Percentiles rank a stretch among this genome's conserved stretches.
Conservation (phyloP, 2,888 invertebrate genomes). For the Brachyopa scutellaris region DNA sequence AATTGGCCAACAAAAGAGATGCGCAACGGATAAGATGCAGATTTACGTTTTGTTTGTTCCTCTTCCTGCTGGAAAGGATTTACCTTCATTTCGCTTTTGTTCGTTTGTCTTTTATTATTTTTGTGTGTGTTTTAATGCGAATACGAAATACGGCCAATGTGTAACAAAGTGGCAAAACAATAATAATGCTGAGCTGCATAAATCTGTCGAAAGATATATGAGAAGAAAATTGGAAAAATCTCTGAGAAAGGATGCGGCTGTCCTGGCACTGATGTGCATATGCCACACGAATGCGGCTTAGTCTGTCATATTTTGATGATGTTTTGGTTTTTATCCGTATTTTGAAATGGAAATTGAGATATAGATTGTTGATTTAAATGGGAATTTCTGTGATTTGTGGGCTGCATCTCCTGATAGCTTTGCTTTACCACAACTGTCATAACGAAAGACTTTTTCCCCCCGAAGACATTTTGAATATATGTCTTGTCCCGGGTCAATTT, state of each 20-base stretch:
- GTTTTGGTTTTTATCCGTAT: no score
- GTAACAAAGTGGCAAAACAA: constrained; percentile 20
- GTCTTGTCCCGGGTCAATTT: no score
- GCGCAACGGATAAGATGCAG: constrained; percentile 48
- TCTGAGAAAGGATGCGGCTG: not conserved
- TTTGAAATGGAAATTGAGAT: constrained; percentile 33
- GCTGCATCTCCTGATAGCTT: no score
- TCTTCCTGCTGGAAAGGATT: constrained; percentile 42
- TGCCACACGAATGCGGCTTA: constrained; percentile 38
- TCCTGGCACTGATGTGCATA: not conserved
- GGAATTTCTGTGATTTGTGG: no score
- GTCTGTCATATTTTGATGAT: constrained; percentile 24
- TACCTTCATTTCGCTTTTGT: constrained; percentile 22
- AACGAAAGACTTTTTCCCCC: no score
- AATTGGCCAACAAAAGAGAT: constrained; percentile 58
- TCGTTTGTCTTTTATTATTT: not conserved
- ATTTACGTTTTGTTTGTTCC: not conserved
- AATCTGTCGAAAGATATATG: constrained; percentile 13
- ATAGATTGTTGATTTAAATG: constrained; percentile 28
- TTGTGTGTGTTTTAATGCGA: not conserved
- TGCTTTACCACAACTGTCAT: no score
- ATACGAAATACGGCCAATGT: constrained; percentile 21
- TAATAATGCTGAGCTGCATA: not conserved
- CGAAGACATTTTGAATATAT: no score
- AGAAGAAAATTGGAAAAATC: constrained; percentile 2